Evolutionary conservation across 1,140 invertebrate species (phyloP).

Genomic region (Pseudomyrmex gracilis): DNA sequence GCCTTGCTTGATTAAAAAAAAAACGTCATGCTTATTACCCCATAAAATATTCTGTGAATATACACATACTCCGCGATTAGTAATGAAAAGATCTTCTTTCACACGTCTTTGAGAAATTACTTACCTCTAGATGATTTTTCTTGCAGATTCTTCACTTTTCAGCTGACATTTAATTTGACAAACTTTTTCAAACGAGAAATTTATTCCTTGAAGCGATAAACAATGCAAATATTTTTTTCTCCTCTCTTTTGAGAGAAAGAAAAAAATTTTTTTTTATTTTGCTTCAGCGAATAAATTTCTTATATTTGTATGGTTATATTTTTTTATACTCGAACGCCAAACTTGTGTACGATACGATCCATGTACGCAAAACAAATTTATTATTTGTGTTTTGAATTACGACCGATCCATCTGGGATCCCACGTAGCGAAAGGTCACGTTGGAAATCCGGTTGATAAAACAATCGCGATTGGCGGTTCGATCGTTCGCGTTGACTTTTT

Average conservation of each 20-base stretch:
- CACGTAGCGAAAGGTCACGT: background rate
- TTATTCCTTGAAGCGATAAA: background rate
- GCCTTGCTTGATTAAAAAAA: background rate
- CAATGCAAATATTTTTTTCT: too few species aligned
- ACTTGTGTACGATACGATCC: background rate
- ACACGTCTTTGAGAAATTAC: background rate
- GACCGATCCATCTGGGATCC: background rate
- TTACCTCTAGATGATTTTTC: background rate
- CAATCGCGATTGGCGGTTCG: background rate
- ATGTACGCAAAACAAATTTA: background rate
- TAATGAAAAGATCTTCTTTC: background rate
- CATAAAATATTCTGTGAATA: background rate
- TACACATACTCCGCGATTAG: background rate
- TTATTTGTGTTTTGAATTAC: slow-evolving; percentile 6
- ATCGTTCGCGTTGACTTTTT: background rate
- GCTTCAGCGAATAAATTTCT: too few species aligned
- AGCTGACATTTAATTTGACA: background rate
- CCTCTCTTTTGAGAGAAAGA: too few species aligned
- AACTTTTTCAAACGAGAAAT: background rate
- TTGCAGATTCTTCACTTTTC: background rate
- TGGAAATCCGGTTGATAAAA: background rate
- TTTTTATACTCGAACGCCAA: background rate
- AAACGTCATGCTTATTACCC: background rate
- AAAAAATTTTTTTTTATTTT: too few species aligned
- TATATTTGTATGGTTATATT: background rate